phyloP scores from a whole-genome alignment of 2,797 vertebrate species.

The Toxotes lorentzi region DNA sequence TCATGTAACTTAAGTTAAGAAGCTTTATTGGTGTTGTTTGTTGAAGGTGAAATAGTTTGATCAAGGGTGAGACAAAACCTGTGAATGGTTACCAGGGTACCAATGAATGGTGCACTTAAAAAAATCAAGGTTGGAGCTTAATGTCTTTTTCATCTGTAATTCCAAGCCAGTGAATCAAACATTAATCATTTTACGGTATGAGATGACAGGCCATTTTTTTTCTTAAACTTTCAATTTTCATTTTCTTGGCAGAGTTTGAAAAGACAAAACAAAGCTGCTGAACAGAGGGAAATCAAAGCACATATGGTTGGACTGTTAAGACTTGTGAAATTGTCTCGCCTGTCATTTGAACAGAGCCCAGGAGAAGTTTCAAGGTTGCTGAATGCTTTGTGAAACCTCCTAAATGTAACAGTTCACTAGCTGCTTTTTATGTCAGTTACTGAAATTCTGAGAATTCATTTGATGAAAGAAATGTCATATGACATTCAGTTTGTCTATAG shows the following conservation, averaged over 20 bases:
- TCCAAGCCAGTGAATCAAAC: slow-evolving; percentile 75
- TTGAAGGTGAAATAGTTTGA: slow-evolving; percentile 36
- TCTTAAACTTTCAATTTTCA: slow-evolving; percentile 44
- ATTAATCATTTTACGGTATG: slow-evolving; percentile 55
- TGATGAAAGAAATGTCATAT: slow-evolving; percentile 35
- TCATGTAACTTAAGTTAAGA: slow-evolving; percentile 41
- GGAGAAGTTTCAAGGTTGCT: slow-evolving; percentile 60
- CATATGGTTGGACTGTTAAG: slow-evolving; percentile 62
- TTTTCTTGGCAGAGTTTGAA: slow-evolving; percentile 73
- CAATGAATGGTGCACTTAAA: slow-evolving; percentile 65
- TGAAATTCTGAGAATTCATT: slow-evolving; percentile 35
- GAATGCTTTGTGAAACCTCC: slow-evolving; percentile 36
- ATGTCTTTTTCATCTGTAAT: slow-evolving; percentile 62
- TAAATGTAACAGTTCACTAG: slow-evolving; percentile 25
- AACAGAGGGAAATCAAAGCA: slow-evolving; percentile 68
- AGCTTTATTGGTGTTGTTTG: slow-evolving; percentile 44
- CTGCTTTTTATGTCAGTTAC: not conserved
- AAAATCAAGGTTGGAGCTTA: slow-evolving; percentile 63
- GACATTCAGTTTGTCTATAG: slow-evolving; percentile 26
- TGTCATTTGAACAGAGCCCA: slow-evolving; percentile 53
- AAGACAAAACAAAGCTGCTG: slow-evolving; percentile 57
- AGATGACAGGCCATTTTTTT: slow-evolving; percentile 43
- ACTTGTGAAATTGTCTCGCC: slow-evolving; percentile 46
- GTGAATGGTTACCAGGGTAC: slow-evolving; percentile 36
- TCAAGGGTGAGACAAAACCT: slow-evolving; percentile 18